Conservation (phyloP, 2,797 vertebrate species). For the Parauchenoglanis ngamensis region DNA sequence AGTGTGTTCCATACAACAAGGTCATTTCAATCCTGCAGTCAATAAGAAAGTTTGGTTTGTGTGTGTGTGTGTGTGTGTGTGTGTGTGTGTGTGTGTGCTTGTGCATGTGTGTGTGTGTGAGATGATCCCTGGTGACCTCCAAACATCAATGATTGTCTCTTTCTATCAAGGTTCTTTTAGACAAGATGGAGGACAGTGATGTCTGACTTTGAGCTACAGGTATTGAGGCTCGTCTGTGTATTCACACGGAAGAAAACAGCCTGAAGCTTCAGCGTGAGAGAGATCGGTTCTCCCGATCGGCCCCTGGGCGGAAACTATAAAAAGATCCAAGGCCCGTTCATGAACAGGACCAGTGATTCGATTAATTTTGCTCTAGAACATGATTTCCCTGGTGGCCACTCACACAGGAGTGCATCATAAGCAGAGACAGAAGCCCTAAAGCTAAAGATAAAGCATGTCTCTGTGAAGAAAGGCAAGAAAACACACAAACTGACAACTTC, state of each 20-base stretch:
- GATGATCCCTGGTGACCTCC: constrained; percentile 8
- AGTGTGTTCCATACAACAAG: constrained; percentile 57
- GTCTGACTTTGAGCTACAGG: constrained; percentile 62
- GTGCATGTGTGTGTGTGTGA: not conserved
- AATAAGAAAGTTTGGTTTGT: constrained; percentile 2
- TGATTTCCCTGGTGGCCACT: constrained; percentile 77
- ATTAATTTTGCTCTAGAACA: constrained; percentile 79
- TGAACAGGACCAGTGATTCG: constrained; percentile 75
- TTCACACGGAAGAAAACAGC: constrained; percentile 55
- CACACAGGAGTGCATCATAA: constrained; percentile 66
- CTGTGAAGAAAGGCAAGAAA: not conserved
- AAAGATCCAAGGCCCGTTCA: constrained; percentile 68
- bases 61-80: constrained; percentile 12
- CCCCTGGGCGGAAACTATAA: constrained; percentile 67
- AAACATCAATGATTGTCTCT: constrained; percentile 2
- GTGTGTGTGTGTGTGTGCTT: constrained; percentile 11
- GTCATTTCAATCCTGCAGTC: constrained; percentile 63
- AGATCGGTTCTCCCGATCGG: constrained; percentile 57
- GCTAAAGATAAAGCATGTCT: constrained; percentile 67
- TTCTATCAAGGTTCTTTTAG: constrained; percentile 54
- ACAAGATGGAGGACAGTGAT: constrained; percentile 29
- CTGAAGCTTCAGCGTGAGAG: constrained; percentile 65
- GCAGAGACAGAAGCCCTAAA: constrained; percentile 59
- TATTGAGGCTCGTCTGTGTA: constrained; percentile 61
- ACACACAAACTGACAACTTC: not conserved